Base-by-base conservation (phyloP, 2,113 vertebrate genomes). In the Upupa epops region DNA sequence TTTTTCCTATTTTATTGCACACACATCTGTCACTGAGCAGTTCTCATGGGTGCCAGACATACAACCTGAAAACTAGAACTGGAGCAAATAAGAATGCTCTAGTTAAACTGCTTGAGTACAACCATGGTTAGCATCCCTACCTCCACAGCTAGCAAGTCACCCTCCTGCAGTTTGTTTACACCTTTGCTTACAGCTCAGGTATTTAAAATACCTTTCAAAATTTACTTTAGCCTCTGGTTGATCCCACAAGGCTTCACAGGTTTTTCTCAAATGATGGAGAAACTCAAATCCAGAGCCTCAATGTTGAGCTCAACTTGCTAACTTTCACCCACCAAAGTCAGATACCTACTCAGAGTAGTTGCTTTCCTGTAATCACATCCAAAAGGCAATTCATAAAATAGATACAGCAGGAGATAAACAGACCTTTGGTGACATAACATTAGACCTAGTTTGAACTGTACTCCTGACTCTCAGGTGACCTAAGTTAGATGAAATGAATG, bases 41-140 rank as follows among this genome's bases (percentile, higher is more conserved):
- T 76, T 51, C 70, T 42, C 18, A 31, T 6, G 29, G 13, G 26
- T 70, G 55, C 42, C 36, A 92, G 54, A 58, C 45, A 80, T 5
- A 74, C 25, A 81, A 58, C 21, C 14, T 22, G 22, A 61, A 80
- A 77, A 77, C 31, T 66, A 55, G 37, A 95, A 84, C 12, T 56
- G 24, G 15, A 4, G 13, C 6, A 81, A 89, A 70, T 60, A 60
- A 1, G 12, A 75, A 75, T 20, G 20, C 4, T 75, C 17, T 15
- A 71, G 42, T 48, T 66, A 79, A 85, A 82, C 29, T 64, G 40
- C 18, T 73, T 42, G 9, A 74, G 60, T 28, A 42, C 46, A 92
- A 15, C 5, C 22, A 46, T 0, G 0, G 20, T 34, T 42, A 63
- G 32, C 5, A 19, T 54, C 2, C 29, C 28, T 54, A 56, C 61